phyloP scores from a whole-genome alignment of 2,797 vertebrate genomes.

The Sebastes oblongus region DNA sequence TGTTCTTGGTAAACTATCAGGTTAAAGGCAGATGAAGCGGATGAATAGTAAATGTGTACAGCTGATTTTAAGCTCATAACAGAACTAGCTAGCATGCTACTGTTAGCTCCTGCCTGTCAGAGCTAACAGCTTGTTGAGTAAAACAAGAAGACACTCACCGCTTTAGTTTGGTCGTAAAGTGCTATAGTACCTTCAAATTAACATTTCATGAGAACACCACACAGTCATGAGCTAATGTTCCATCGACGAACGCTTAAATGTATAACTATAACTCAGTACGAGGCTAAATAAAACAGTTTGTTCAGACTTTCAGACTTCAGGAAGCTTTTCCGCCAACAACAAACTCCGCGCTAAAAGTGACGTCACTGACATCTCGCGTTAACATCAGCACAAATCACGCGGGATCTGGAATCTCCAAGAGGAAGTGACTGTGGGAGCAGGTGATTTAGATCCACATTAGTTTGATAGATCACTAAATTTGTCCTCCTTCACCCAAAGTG shows the following conservation, averaged over 20 bases:
- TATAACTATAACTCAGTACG: accelerated
- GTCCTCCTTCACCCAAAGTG: too few species aligned
- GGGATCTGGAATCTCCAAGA: neutral
- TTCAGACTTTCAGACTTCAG: neutral
- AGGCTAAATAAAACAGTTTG: neutral
- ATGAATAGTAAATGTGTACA: neutral
- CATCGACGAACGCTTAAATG: accelerated
- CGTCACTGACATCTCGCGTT: slow-evolving; percentile 53
- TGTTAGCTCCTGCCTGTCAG: neutral
- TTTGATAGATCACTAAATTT: neutral
- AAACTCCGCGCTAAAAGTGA: slow-evolving; percentile 81
- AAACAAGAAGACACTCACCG: slow-evolving; percentile 55
- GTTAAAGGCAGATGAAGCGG: neutral
- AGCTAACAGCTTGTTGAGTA: neutral
- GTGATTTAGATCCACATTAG: neutral
- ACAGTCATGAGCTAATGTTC: neutral
- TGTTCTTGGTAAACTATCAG: neutral
- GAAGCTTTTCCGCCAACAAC: slow-evolving; percentile 68
- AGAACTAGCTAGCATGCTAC: neutral
- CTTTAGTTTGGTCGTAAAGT: neutral
- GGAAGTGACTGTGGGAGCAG: neutral
- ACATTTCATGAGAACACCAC: neutral
- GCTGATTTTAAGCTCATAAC: neutral
- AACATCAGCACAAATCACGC: slow-evolving; percentile 1
- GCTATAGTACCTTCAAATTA: neutral